Percentiles rank a stretch among this genome's conserved stretches.
phyloP scores from a whole-genome alignment of 1,140 invertebrate genomes.

The Lerema accius region DNA sequence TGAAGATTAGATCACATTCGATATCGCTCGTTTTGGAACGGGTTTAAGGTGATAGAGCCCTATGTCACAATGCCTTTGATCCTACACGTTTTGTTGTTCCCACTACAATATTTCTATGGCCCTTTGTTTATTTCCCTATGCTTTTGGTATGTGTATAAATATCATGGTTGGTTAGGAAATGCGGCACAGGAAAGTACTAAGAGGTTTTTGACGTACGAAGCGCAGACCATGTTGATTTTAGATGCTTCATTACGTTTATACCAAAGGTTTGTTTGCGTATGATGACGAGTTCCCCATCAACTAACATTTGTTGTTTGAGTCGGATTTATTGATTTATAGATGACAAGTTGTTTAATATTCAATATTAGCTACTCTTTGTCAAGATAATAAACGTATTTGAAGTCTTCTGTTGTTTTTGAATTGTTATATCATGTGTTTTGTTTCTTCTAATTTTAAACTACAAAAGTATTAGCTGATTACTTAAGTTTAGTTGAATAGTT shows the following conservation, averaged over 20 bases:
- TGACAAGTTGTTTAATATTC: slow-evolving; percentile 35
- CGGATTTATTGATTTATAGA: slow-evolving; percentile 36
- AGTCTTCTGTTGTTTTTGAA: slow-evolving; percentile 14
- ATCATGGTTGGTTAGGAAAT: slow-evolving; percentile 20
- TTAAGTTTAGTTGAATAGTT: no score
- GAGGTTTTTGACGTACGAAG: no score
- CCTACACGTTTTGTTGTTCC: slow-evolving; percentile 28
- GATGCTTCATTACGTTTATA: slow-evolving; percentile 68
- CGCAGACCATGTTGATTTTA: no score
- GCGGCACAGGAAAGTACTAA: background rate
- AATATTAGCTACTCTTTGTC: slow-evolving; percentile 30
- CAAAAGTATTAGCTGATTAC: no score
- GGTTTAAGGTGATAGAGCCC: slow-evolving; percentile 45
- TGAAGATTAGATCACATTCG: slow-evolving; percentile 66
- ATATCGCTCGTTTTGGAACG: slow-evolving; percentile 55
- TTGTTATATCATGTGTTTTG: no score
- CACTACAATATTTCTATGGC: slow-evolving; percentile 26
- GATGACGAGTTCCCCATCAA: slow-evolving; percentile 40
- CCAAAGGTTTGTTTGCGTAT: slow-evolving; percentile 52
- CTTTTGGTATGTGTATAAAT: slow-evolving; percentile 16
- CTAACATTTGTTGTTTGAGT: slow-evolving; percentile 28
- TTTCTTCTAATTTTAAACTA: no score
- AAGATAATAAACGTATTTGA: slow-evolving; percentile 31
- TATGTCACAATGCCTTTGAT: slow-evolving; percentile 37
- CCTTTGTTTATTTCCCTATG: slow-evolving; percentile 13